These are phyloP conservation scores for Monopterus albus DNA, from an alignment of 2,113 vertebrate species.

Conservation along the genomic window DNA sequence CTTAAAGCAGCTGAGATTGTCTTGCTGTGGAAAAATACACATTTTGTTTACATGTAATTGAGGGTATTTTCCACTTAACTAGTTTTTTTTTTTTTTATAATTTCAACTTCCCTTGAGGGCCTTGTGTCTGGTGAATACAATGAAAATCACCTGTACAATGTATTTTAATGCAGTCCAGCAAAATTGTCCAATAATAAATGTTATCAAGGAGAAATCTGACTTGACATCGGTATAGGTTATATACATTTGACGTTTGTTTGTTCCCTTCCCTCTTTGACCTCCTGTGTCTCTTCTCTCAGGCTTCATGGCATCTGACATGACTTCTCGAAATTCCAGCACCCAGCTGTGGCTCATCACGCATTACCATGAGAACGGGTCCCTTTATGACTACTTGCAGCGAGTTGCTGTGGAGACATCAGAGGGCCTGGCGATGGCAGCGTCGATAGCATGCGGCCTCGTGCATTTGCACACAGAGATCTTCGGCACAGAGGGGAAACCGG, in stretches of 20 bases:
- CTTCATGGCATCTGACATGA: constrained; percentile 88
- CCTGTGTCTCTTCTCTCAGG: constrained; percentile 66
- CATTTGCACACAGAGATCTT: constrained; percentile 87
- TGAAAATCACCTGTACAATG: not conserved
- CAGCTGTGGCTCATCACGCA: constrained; percentile 89
- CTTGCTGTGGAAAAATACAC: too few relatives aligned
- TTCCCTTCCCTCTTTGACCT: not conserved
- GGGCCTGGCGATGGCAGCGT: constrained; percentile 83
- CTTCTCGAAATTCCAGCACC: constrained; percentile 87
- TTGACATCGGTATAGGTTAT: not conserved
- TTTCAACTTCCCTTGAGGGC: not conserved
- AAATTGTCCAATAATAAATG: not conserved
- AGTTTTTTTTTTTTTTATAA: too few relatives aligned
- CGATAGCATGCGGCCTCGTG: constrained; percentile 82
- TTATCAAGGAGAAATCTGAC: not conserved
- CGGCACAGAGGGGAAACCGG: constrained; percentile 85
- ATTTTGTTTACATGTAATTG: too few relatives aligned
- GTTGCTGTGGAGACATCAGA: constrained; percentile 82
- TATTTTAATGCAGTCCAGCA: not conserved
- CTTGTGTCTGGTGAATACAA: not conserved
- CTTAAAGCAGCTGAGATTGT: too few relatives aligned
- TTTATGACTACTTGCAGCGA: constrained; percentile 86
- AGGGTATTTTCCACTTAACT: too few relatives aligned
- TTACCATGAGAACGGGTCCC: constrained; percentile 86
- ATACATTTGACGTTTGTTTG: not conserved